Percentiles rank a stretch among this genome's conserved stretches.
Conservation (phyloP, 1,140 invertebrate genomes). For the Aricia agestis region DNA sequence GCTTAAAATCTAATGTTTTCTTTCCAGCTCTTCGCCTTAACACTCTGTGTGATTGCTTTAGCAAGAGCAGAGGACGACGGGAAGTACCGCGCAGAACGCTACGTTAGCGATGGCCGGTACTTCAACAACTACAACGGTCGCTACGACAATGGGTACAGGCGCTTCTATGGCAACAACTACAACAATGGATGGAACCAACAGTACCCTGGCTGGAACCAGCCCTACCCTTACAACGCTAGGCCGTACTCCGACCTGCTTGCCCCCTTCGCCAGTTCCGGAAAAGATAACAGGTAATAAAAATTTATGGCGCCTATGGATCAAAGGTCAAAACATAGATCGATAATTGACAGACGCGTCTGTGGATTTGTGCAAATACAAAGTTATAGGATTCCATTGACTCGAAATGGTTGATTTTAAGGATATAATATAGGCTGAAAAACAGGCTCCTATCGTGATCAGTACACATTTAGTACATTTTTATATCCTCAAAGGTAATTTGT, state of each 20-base stretch:
- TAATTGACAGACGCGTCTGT: background rate
- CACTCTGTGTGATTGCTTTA: conserved; percentile 33
- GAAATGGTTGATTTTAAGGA: no score
- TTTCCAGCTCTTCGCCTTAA: conserved; percentile 44
- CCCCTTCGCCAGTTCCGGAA: background rate
- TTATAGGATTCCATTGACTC: no score
- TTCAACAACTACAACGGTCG: conserved; percentile 35
- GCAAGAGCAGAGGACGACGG: conserved; percentile 55
- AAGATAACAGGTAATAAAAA: background rate
- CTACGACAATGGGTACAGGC: conserved; percentile 28
- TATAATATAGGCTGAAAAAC: no score
- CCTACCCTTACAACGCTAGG: conserved; percentile 2
- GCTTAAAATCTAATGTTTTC: background rate
- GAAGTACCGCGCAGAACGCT: conserved; percentile 54
- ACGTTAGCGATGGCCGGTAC: conserved; percentile 43
- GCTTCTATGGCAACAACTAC: background rate
- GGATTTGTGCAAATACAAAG: background rate
- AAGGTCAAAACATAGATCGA: background rate
- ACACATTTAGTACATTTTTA: no score
- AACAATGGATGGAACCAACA: background rate
- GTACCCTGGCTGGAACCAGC: background rate
- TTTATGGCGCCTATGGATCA: background rate
- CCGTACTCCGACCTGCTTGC: background rate
- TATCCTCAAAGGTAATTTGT: no score
- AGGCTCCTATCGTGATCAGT: no score